Evolutionary conservation across 1,140 invertebrate species (phyloP).

Genomic region (Lysiphlebus fabarum): DNA sequence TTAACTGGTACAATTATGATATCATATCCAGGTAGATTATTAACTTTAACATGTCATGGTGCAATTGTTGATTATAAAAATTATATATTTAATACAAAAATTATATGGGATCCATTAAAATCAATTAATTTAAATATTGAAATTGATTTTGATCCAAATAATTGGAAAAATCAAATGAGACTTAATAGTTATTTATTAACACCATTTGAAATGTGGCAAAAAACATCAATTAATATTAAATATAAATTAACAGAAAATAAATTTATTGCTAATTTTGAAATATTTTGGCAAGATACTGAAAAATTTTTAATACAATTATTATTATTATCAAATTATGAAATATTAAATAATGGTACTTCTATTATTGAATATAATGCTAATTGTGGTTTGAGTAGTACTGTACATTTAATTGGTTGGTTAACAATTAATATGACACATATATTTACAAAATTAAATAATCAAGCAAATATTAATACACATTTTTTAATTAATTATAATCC

Average conservation of each 20-base stretch:
- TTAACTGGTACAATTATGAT: conserved; percentile 61
- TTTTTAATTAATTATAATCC: conserved; percentile 56
- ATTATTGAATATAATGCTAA: conserved; percentile 53
- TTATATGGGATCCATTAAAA: conserved; percentile 60
- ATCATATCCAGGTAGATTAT: conserved; percentile 69
- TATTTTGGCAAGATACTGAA: conserved; percentile 62
- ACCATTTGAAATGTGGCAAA: conserved; percentile 71
- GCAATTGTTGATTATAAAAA: conserved; percentile 45
- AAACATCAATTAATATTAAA: conserved; percentile 62
- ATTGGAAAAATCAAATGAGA: conserved; percentile 45
- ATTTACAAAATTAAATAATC: conserved; percentile 40
- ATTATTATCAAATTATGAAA: no score
- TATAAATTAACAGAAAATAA: conserved; percentile 45
- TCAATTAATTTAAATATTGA: conserved; percentile 55
- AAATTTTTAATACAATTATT: conserved; percentile 48
- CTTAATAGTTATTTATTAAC: conserved; percentile 61
- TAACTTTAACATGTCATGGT: conserved; percentile 61
- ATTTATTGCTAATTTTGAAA: conserved; percentile 45
- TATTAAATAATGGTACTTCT: no score
- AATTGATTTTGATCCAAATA: conserved; percentile 52
- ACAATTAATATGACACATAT: conserved; percentile 58
- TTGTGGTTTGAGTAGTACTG: conserved; percentile 58
- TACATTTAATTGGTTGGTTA: conserved; percentile 58
- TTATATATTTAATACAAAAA: conserved; percentile 49
- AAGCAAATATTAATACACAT: conserved; percentile 52